These are phyloP conservation scores for Asobara japonica DNA, from an alignment of 1,140 invertebrate genomes.

Conservation along the genomic window DNA sequence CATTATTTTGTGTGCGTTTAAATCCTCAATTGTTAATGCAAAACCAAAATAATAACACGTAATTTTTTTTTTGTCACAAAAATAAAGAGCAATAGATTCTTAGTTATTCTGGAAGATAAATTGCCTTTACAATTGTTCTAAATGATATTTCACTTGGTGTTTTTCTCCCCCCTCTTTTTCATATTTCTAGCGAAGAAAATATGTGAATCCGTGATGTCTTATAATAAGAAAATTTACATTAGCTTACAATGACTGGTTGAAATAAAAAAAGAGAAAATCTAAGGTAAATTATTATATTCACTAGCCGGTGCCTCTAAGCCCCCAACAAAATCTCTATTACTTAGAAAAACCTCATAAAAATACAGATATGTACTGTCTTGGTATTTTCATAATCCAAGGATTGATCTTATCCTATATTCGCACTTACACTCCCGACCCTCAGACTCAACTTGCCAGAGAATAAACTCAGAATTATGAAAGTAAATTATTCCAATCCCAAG, in stretches of 20 bases:
- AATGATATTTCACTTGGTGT: background rate
- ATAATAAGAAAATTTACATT: background rate
- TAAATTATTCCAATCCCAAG: background rate
- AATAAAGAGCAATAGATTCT: background rate
- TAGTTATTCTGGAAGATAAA: constrained; percentile 16
- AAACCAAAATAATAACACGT: background rate
- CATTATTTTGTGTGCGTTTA: background rate
- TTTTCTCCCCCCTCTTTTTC: constrained; percentile 2
- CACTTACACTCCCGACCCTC: constrained; percentile 16
- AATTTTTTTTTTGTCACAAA: background rate
- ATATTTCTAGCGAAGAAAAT: background rate
- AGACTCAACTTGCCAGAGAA: background rate
- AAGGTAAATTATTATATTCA: background rate
- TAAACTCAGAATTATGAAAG: constrained; percentile 35
- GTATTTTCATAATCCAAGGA: background rate
- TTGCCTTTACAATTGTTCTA: constrained; percentile 1
- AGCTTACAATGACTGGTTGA: background rate
- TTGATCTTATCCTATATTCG: constrained; percentile 27
- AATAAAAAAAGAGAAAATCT: background rate
- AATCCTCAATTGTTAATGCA: constrained; percentile 6
- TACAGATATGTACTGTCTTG: constrained; percentile 55
- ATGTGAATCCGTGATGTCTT: background rate
- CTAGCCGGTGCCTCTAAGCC: constrained; percentile 6
- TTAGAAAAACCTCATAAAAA: constrained; percentile 62
- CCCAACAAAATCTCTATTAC: constrained; percentile 23